Conservation (phyloP, 2,113 vertebrate genomes). For the Ptilonorhynchus violaceus region DNA sequence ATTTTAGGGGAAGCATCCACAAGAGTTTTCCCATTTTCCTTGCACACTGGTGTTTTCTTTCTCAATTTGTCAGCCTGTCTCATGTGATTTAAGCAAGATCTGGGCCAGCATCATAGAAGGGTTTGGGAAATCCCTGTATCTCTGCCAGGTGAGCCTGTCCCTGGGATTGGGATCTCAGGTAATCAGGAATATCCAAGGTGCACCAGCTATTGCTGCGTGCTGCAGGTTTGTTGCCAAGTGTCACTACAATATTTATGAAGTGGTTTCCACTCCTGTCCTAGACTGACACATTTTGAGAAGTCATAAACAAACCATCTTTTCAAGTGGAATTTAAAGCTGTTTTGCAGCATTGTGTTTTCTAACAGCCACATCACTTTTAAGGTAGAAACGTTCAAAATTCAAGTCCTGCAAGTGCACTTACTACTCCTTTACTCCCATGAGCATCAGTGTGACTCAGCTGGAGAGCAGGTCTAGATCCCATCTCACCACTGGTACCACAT, state of each 20-base stretch:
- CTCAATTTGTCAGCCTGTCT: background rate
- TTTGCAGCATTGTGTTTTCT: background rate
- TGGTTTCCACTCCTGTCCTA: background rate
- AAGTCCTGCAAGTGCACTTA: background rate
- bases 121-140: background rate
- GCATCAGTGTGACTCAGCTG: background rate
- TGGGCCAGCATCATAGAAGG: background rate
- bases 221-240: background rate
- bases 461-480: background rate
- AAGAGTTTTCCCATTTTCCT: background rate
- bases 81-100: background rate
- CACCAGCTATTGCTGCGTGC: rapidly evolving
- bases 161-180: background rate
- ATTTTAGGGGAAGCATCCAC: background rate
- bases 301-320: constrained; percentile 17
- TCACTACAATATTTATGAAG: background rate
- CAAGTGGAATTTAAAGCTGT: constrained; percentile 4
- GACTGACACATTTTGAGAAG: background rate
- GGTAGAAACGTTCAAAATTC: background rate
- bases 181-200: background rate
- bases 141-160: rapidly evolving
- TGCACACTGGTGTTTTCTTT: background rate
- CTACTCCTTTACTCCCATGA: background rate
- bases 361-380: background rate
- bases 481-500: background rate